Evolutionary conservation across 2,113 vertebrate genomes (phyloP), one percentile per base, ranked within the genome.

Genomic region (Labeo rohita): DNA sequence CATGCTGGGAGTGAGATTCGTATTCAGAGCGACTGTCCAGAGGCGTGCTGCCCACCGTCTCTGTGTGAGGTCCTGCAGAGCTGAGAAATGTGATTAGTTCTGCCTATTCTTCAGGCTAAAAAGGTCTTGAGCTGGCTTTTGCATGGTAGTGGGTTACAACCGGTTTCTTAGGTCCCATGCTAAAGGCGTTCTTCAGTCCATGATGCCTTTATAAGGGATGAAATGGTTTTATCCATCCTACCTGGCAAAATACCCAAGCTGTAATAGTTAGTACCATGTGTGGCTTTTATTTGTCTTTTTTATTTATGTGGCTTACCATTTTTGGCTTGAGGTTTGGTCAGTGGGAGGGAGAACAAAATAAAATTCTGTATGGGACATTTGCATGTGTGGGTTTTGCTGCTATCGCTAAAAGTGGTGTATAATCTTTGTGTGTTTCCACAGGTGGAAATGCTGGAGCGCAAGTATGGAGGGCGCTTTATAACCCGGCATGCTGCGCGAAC

Each of bases 391-490:
- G 54, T 61, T 79, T 21, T 50, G 80, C 9, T 52, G 2, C 23
- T 34, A 16, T 70, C 23, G 12, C 47, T 68, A 70, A 68, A 82
- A 52, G 23, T 50, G 23, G 21, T 43, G 18, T 28, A 59, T 78
- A 13, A 81, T 81, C 84, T 73, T 87, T 59, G 87, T 59, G 6
- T 83, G 28, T 43, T 45, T 39, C 68, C 28, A 6, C 92, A 99
- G 98, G 98, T 99, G 96, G 98, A 99, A 93, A 99, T 99, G 98
- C 96, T 99, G 91, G 98, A 99, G 94, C 95, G 97, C 84, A 99
- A 99, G 94, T 99, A 99, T 95, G 98, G 98, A 89, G 98, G 98
- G 84, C 97, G 98, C 95, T 98, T 99, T 88, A 98, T 99, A 95
- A 98, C 96, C 77, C 94, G 98, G 83, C 98, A 99, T 95, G 98